These are phyloP conservation scores for Montipora cactus DNA, from an alignment of 64 coral and sea anemone genomes.

Conservation along the genomic window DNA sequence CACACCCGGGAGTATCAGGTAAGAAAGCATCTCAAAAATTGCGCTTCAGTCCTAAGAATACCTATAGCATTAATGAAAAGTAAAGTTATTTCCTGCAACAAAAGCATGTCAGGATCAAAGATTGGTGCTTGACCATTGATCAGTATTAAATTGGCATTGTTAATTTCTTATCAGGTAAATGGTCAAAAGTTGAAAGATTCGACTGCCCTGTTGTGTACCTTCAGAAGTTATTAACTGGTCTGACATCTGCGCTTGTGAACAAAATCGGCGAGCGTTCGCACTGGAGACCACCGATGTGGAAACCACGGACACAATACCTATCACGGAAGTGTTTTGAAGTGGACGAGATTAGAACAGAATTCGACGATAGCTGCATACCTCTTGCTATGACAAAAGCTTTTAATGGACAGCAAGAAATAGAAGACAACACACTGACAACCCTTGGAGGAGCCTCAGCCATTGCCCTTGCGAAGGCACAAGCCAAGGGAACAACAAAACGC, in stretches of 20 bases:
- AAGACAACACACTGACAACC: background rate
- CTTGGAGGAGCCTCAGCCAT: constrained; percentile 19
- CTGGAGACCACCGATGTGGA: constrained; percentile 64
- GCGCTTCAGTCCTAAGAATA: background rate
- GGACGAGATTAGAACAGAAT: constrained; percentile 29
- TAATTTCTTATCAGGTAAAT: constrained; percentile 39
- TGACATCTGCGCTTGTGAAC: constrained; percentile 30
- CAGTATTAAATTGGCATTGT: background rate
- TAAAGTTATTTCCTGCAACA: too few species aligned
- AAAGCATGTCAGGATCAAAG: too few species aligned
- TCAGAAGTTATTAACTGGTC: background rate
- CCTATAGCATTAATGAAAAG: too few species aligned
- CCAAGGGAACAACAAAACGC: background rate
- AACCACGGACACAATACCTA: constrained; percentile 20
- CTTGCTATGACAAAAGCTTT: constrained; percentile 37
- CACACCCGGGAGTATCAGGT: background rate
- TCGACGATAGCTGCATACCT: background rate
- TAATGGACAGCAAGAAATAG: constrained; percentile 40
- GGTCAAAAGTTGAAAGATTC: constrained; percentile 41
- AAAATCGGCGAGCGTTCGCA: constrained; percentile 13
- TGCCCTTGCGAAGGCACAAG: constrained; percentile 54
- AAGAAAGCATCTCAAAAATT: background rate
- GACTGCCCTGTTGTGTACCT: constrained; percentile 35
- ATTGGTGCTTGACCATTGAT: too few species aligned
- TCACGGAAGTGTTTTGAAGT: constrained; percentile 49